These are phyloP conservation scores for Drosophila mimetica DNA, from an alignment of 2,888 invertebrate genomes.

Conservation along the genomic window DNA sequence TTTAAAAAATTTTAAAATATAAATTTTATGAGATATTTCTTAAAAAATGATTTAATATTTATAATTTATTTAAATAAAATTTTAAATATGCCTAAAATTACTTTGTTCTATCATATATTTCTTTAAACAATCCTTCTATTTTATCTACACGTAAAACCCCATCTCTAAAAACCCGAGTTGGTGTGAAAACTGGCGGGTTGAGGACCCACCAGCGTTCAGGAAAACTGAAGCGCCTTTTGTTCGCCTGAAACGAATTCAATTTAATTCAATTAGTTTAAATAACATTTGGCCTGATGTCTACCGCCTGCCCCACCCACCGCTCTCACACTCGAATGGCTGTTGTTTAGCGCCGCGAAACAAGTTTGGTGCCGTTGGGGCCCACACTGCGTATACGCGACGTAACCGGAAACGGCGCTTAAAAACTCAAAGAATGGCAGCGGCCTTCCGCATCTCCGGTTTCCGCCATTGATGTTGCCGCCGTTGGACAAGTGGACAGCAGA, in stretches of 20 bases:
- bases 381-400: constrained; percentile 63
- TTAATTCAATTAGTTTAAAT: constrained; percentile 78
- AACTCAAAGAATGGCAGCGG: constrained; percentile 51
- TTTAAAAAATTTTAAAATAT: too few relatives aligned
- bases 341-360: constrained; percentile 55
- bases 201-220: not conserved
- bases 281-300: constrained; percentile 54
- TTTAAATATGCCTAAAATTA: too few relatives aligned
- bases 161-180: constrained; percentile 15
- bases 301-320: not conserved
- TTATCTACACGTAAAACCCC: not conserved
- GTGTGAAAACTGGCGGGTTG: not conserved
- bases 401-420: constrained; percentile 63
- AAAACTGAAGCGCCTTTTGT: constrained; percentile 45
- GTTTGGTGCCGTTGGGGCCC: constrained; percentile 24
- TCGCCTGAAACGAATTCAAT: constrained; percentile 61
- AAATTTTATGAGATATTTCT: too few relatives aligned
- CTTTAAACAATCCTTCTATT: not conserved
- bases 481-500: constrained; percentile 60
- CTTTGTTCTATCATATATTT: not conserved
- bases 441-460: constrained; percentile 18
- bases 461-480: constrained; percentile 16
- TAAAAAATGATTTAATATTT: too few relatives aligned
- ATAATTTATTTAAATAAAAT: too few relatives aligned
- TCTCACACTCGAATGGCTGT: constrained; percentile 36